Conservation (phyloP, 2,797 vertebrate species). For the Eremophila alpestris region DNA sequence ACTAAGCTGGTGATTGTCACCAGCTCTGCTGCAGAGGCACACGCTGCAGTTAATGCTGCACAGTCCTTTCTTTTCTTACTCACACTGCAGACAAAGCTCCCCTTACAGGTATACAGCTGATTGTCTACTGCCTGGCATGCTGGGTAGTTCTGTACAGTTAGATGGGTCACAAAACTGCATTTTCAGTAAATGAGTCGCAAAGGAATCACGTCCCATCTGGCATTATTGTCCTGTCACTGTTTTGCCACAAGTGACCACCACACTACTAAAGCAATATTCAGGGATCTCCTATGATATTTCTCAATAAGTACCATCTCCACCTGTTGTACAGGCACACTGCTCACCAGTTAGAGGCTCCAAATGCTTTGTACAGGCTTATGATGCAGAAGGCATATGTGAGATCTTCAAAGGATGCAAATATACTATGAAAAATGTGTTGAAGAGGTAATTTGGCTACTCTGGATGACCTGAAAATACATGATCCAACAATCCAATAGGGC, state of each 20-base stretch:
- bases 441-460: background rate
- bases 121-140: background rate
- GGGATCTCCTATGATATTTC: background rate
- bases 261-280: background rate
- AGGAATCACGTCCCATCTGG: background rate
- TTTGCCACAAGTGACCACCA: background rate
- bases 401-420: background rate
- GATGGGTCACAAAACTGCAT: background rate
- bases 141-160: background rate
- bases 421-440: background rate
- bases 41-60: background rate
- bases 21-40: background rate
- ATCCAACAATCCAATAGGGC: background rate
- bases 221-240: background rate
- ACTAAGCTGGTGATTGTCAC: background rate
- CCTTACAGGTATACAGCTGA: background rate
- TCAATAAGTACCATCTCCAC: background rate
- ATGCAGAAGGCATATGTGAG: background rate
- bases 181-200: background rate
- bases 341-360: background rate
- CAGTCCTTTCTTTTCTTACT: background rate
- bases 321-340: background rate
- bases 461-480: background rate
- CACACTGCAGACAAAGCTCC: background rate
- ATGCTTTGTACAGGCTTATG: background rate